Conservation (phyloP, 2,888 invertebrate species). For the Cantharis nigra region DNA sequence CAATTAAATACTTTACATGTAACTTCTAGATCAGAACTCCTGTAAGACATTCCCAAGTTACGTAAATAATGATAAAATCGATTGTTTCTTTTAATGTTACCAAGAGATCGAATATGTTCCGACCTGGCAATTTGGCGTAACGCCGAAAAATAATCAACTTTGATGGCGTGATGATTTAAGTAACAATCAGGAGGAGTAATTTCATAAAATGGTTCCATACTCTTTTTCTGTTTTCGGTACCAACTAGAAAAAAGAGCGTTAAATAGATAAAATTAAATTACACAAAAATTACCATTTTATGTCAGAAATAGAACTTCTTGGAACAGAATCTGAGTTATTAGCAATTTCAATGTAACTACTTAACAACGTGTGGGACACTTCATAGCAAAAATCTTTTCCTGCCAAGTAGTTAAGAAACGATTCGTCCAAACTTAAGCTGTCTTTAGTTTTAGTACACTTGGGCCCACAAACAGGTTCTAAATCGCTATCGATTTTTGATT, state of each 20-base stretch:
- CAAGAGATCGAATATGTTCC: constrained; percentile 65
- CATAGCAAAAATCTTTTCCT: constrained; percentile 15
- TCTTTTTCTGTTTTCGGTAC: constrained; percentile 51
- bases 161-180: constrained; percentile 61
- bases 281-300: background rate
- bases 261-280: background rate
- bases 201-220: constrained; percentile 57
- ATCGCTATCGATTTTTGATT: constrained; percentile 30
- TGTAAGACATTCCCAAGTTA: constrained; percentile 27
- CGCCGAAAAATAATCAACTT: constrained; percentile 71
- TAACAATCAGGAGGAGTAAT: constrained; percentile 57
- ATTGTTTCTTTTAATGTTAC: constrained; percentile 68
- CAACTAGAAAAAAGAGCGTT: constrained; percentile 55
- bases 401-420: constrained; percentile 11
- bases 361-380: constrained; percentile 17
- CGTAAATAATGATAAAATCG: constrained; percentile 77
- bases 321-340: background rate
- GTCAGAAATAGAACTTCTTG: background rate
- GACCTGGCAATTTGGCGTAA: constrained; percentile 71
- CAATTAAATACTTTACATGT: constrained; percentile 2
- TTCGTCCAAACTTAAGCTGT: constrained; percentile 47
- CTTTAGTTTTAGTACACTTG: constrained; percentile 43
- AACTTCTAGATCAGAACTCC: constrained; percentile 21
- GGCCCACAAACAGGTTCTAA: constrained; percentile 47
- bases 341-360: background rate